Evolutionary conservation across 2,888 invertebrate species (phyloP).

Genomic region (Buathra laborator): DNA sequence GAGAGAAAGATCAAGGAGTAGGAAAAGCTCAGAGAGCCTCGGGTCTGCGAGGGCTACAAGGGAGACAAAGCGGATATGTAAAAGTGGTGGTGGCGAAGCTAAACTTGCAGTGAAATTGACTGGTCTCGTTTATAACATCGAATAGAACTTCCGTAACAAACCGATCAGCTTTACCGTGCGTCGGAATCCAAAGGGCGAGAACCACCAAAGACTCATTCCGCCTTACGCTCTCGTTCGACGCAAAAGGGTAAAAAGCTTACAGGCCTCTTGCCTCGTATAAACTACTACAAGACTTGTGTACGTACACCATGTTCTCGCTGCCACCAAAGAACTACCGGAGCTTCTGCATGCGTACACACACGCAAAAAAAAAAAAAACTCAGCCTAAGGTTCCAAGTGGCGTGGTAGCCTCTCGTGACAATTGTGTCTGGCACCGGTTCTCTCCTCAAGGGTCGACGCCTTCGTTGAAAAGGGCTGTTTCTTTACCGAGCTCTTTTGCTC

Average conservation of each 20-base stretch:
- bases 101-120: conserved; percentile 13
- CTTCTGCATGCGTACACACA: conserved; percentile 31
- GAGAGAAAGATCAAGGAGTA: conserved; percentile 42
- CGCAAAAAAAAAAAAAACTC: conserved; percentile 19
- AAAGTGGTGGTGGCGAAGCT: background rate
- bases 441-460: conserved; percentile 81
- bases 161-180: conserved; percentile 11
- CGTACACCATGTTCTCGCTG: conserved; percentile 9
- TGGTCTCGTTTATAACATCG: background rate
- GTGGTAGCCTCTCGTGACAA: conserved; percentile 77
- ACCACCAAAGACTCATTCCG: conserved; percentile 31
- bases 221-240: conserved; percentile 20
- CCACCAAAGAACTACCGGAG: background rate
- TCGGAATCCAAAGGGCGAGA: conserved; percentile 18
- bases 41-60: background rate
- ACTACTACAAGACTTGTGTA: conserved; percentile 33
- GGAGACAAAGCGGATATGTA: conserved; percentile 35
- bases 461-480: conserved; percentile 77
- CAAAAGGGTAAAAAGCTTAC: conserved; percentile 40
- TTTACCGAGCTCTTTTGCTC: conserved; percentile 53
- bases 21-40: conserved; percentile 23
- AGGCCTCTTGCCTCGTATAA: conserved; percentile 29
- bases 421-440: conserved; percentile 81
- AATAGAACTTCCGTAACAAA: background rate
- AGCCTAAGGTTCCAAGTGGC: conserved; percentile 72